Evolutionary conservation across 2,797 vertebrate species (phyloP).

Genomic region (Neosalanx taihuensis): DNA sequence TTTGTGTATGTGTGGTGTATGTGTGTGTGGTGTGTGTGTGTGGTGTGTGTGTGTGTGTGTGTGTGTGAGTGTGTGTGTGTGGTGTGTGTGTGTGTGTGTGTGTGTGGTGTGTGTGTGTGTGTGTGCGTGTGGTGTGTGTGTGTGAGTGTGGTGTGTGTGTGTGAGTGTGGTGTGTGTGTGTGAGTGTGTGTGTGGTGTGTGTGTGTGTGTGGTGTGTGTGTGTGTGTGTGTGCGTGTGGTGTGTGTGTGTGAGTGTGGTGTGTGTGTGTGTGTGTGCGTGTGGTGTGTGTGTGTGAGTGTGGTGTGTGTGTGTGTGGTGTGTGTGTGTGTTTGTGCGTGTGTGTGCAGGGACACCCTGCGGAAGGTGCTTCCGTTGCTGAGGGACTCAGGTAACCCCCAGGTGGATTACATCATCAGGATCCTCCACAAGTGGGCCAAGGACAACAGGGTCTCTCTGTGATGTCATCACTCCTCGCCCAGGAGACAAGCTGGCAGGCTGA

Average conservation of each 20-base stretch:
- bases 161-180: background rate
- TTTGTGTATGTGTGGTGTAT: background rate
- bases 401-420: constrained; percentile 83
- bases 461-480: background rate
- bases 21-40: background rate
- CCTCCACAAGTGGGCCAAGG: constrained; percentile 89
- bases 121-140: background rate
- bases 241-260: background rate
- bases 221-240: background rate
- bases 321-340: background rate
- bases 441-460: constrained; percentile 78
- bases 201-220: background rate
- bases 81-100: too few species aligned
- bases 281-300: background rate
- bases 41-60: background rate
- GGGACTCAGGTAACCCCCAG: constrained; percentile 80
- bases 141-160: background rate
- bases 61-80: background rate
- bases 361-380: constrained; percentile 80
- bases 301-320: background rate
- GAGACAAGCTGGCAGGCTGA: background rate
- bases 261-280: background rate
- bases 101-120: background rate
- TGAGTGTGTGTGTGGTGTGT: background rate
- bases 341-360: constrained; percentile 75